Base-by-base conservation (phyloP, 2,113 vertebrate species). In the Cephalopterus ornatus region DNA sequence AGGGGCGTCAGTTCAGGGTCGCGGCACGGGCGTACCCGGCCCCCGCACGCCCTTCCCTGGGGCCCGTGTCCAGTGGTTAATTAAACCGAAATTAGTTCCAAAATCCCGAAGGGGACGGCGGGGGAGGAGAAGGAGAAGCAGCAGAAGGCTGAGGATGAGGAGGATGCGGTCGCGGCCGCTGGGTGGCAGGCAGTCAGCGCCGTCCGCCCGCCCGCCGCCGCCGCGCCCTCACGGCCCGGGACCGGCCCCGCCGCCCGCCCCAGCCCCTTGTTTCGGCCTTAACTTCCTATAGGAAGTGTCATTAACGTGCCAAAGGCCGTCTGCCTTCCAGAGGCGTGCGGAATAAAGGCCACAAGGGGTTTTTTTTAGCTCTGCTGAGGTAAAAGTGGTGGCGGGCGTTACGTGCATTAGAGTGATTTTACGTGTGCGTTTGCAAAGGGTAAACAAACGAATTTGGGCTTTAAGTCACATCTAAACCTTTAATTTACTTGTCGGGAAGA, bases 241-340 rank as follows among this genome's bases (percentile, higher is more conserved):
- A 50, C 11, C 35, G 32, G 20, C 32, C 53, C 53, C 55, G 32
- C 55, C 32, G 55, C 20, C 56, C 56, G 19, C 11, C 55, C 32
- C 11, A 30, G 32, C 55, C 32, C 12, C 33, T 14, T 4, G 12
- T 14, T 23, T 14, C 55, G 33, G 20, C 13, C 33, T 59, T 24
- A 24, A 22, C n/a, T 35, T 33, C 22, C 2, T 4, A 3, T 2
- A 1, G 0, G 39, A 39, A 78, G 22, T 4, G 9, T 1, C 65
- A 53, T 7, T 0, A 46, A 39, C 2, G 10, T 22, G 47, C 11
- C 52, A 11, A 9, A 9, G 17, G 0, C 3, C 1, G 7, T 14
- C 63, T 7, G 53, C 28, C 3, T 30, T 23, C 56, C 66, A 15
- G 8, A 65, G 26, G 50, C 20, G 3, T 10, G 16, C 2, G 59